Percentiles rank a stretch among this genome's conserved stretches.
phyloP scores from a whole-genome alignment of 1,140 invertebrate genomes.

The Phocides pigmalion region DNA sequence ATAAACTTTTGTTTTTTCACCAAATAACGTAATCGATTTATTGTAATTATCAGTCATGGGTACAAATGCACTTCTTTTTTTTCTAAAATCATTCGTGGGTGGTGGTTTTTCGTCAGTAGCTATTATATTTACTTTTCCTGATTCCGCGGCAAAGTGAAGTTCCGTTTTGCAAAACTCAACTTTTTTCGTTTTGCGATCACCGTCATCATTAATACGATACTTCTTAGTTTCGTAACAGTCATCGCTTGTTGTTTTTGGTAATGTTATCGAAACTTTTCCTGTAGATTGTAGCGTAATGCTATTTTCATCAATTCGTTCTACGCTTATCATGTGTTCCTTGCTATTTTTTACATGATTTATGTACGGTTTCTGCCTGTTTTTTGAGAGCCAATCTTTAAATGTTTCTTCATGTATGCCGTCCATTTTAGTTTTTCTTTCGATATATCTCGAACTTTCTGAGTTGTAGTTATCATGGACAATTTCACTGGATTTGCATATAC shows the following conservation, averaged over 20 bases:
- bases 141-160: constrained; percentile 93
- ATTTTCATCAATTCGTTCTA: constrained; percentile 50
- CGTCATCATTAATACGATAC: constrained; percentile 49
- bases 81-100: constrained; percentile 90
- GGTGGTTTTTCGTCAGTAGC: constrained; percentile 93
- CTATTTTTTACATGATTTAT: constrained; percentile 42
- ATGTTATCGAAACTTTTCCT: constrained; percentile 76
- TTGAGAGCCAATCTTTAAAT: constrained; percentile 74
- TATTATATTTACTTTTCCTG: constrained; percentile 93
- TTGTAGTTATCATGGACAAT: constrained; percentile 79
- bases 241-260: constrained; percentile 68
- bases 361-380: constrained; percentile 58
- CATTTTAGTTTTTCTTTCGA: constrained; percentile 39
- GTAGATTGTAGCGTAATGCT: constrained; percentile 67
- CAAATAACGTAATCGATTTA: constrained; percentile 72
- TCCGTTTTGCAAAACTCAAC: constrained; percentile 94
- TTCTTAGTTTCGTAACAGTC: constrained; percentile 46
- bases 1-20: constrained; percentile 56
- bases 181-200: constrained; percentile 86
- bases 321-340: constrained; percentile 36
- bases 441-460: constrained; percentile 33
- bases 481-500: constrained; percentile 88
- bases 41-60: constrained; percentile 72
- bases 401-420: constrained; percentile 53
- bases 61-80: constrained; percentile 84